These are phyloP conservation scores for Aelia acuminata DNA, from an alignment of 2,888 invertebrate species.

Conservation along the genomic window DNA sequence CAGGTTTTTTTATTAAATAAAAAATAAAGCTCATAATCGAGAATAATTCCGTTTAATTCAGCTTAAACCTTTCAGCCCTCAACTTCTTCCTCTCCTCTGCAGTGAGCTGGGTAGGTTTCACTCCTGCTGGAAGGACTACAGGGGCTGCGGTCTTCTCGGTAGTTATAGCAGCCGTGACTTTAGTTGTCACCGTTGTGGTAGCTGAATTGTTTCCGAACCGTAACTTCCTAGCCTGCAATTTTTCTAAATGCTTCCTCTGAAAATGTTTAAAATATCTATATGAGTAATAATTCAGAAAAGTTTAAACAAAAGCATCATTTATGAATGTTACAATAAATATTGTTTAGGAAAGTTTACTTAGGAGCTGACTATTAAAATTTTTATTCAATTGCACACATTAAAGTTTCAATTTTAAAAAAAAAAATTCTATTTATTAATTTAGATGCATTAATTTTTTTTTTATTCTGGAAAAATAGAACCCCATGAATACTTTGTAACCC, in stretches of 20 bases:
- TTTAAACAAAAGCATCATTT: no score
- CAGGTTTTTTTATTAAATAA: constrained; percentile 37
- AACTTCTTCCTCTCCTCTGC: constrained; percentile 67
- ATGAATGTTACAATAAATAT: no score
- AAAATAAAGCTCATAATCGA: constrained; percentile 22
- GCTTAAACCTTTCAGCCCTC: constrained; percentile 67
- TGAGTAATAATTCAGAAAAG: background rate
- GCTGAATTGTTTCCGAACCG: constrained; percentile 67
- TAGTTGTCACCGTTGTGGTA: background rate
- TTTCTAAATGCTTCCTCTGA: constrained; percentile 67
- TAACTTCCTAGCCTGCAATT: constrained; percentile 69
- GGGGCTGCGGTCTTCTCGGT: constrained; percentile 53
- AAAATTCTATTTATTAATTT: no score
- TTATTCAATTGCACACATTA: no score
- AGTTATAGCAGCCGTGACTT: constrained; percentile 57
- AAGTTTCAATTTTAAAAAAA: no score
- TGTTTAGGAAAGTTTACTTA: no score
- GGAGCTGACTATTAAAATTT: no score
- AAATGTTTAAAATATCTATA: constrained; percentile 61
- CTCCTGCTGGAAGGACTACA: constrained; percentile 13
- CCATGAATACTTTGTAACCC: no score
- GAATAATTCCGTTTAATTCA: constrained; percentile 50
- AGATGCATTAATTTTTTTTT: no score
- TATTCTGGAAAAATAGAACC: no score
- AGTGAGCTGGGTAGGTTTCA: constrained; percentile 58